phyloP scores from a whole-genome alignment of 2,888 invertebrate species.

The Heterodera filipjevi region DNA sequence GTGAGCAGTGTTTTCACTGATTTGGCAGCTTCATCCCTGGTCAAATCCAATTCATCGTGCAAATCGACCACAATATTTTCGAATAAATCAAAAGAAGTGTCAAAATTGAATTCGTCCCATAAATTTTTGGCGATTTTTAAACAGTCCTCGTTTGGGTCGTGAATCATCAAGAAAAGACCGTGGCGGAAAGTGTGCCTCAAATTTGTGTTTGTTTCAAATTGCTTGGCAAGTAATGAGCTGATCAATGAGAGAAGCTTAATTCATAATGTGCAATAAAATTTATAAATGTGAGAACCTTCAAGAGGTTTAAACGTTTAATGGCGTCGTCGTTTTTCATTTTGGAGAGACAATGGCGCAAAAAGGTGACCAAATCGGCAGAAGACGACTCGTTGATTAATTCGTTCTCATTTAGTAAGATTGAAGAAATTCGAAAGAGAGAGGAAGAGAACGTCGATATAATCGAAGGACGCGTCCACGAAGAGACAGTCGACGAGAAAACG shows the following conservation, averaged over 20 bases:
- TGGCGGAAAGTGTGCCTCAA: constrained; percentile 23
- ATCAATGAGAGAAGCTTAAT: constrained; percentile 27
- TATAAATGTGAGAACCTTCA: constrained; percentile 15
- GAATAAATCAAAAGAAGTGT: constrained; percentile 11
- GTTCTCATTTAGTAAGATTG: constrained; percentile 23
- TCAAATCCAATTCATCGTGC: neutral
- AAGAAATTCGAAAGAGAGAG: constrained; percentile 30
- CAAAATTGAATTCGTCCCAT: constrained; percentile 29
- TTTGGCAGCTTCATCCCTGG: constrained; percentile 31
- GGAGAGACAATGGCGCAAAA: neutral
- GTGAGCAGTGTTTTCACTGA: constrained; percentile 21
- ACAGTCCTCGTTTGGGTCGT: constrained; percentile 31
- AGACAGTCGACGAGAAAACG: constrained; percentile 26
- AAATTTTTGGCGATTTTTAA: constrained; percentile 22
- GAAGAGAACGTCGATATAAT: constrained; percentile 26
- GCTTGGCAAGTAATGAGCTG: constrained; percentile 18
- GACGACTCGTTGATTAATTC: neutral
- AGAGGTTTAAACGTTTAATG: constrained; percentile 14
- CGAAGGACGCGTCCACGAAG: constrained; percentile 21
- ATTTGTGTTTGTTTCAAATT: constrained; percentile 5
- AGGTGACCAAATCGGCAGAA: neutral
- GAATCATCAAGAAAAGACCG: constrained; percentile 31
- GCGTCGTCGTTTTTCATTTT: neutral
- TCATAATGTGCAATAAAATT: neutral
- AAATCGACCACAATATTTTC: neutral